These are phyloP conservation scores for Uria lomvia DNA, from an alignment of 2,113 vertebrate genomes.

Conservation along the genomic window DNA sequence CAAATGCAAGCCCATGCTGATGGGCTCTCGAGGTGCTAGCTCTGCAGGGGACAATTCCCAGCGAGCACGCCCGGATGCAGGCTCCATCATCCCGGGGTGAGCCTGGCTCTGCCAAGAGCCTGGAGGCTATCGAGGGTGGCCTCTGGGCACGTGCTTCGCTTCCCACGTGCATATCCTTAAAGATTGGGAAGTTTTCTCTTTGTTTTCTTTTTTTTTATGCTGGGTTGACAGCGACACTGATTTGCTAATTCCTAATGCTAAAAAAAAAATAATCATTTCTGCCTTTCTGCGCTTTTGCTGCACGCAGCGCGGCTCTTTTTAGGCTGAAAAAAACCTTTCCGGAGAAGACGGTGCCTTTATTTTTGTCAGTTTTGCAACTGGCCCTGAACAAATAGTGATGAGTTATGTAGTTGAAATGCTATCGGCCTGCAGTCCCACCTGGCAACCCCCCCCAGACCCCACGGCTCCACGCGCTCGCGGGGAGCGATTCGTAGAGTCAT, in stretches of 20 bases:
- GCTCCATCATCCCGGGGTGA: not conserved
- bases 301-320: not conserved
- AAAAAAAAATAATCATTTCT: not conserved
- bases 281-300: not conserved
- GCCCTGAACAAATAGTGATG: not conserved
- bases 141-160: not conserved
- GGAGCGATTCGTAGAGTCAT: not conserved
- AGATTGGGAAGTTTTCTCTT: not conserved
- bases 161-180: not conserved
- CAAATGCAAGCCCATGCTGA: accelerated
- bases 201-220: not conserved
- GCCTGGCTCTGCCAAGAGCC: not conserved
- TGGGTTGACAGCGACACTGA: not conserved
- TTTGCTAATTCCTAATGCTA: not conserved
- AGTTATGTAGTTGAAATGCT: not conserved
- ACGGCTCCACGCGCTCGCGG: accelerated
- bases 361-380: not conserved
- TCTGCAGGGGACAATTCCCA: accelerated
- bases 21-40: not conserved
- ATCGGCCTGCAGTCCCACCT: not conserved
- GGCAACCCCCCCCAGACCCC: not conserved
- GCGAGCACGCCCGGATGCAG: accelerated
- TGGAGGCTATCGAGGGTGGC: not conserved
- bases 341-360: not conserved
- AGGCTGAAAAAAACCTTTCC: not conserved